A percentile compares a stretch with the other conserved stretches of the same genome.
Evolutionary conservation across 2,888 invertebrate species (phyloP).

Genomic region (Anthophora plumipes): DNA sequence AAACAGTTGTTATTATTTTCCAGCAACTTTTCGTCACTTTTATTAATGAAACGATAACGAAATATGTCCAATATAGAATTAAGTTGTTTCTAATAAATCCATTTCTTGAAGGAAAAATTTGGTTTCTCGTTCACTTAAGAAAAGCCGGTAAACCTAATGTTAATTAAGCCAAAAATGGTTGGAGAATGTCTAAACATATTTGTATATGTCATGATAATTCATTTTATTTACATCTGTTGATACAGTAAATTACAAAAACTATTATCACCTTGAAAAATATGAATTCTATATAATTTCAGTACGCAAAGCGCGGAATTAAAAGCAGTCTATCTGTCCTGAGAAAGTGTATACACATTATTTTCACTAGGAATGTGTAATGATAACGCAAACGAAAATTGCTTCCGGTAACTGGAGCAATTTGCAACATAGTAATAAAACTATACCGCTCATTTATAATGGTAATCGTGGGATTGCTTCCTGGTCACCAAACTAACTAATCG

Average conservation of each 20-base stretch:
- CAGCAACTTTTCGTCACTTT: too few relatives aligned
- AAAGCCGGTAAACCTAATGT: too few relatives aligned
- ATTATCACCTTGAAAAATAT: not conserved
- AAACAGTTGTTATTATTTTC: too few relatives aligned
- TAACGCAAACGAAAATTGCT: conserved; percentile 33
- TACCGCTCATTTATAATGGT: not conserved
- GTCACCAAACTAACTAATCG: not conserved
- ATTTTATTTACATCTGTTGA: not conserved
- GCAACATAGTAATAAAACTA: not conserved
- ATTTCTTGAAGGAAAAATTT: too few relatives aligned
- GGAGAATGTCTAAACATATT: not conserved
- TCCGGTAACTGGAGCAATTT: conserved; percentile 1
- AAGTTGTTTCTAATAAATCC: too few relatives aligned
- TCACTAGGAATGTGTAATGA: not conserved
- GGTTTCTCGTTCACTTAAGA: too few relatives aligned
- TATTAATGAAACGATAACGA: too few relatives aligned
- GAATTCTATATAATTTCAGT: not conserved
- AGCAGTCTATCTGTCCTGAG: not conserved
- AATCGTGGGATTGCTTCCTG: not conserved
- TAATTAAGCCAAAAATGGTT: too few relatives aligned
- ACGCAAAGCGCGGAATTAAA: not conserved
- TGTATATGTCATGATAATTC: not conserved
- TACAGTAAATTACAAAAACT: not conserved
- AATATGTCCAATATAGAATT: too few relatives aligned
- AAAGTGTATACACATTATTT: conserved; percentile 23